Conservation (phyloP, 2,113 vertebrate species). For the Scophthalmus maximus region DNA sequence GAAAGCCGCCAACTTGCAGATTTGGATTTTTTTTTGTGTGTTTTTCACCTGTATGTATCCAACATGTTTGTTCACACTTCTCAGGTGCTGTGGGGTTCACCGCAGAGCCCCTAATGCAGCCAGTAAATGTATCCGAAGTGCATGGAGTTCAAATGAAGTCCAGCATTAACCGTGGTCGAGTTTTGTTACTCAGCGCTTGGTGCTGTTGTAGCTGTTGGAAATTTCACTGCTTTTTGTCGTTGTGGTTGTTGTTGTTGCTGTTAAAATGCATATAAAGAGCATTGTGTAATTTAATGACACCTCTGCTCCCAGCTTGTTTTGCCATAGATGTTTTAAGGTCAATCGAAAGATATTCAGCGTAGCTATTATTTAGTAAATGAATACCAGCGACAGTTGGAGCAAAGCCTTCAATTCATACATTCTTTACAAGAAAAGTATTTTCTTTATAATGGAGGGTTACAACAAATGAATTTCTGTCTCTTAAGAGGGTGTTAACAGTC, state of each 20-base stretch:
- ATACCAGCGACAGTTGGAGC: slow-evolving; percentile 5
- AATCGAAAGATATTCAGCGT: background rate
- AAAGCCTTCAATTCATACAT: background rate
- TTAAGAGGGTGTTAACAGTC: background rate
- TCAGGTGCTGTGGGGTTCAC: background rate
- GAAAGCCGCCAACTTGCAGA: background rate
- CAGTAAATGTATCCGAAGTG: background rate
- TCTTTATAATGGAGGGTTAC: background rate
- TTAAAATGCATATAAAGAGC: background rate
- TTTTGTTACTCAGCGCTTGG: background rate
- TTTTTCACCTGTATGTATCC: too few species aligned
- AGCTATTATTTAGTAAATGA: background rate
- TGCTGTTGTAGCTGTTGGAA: background rate
- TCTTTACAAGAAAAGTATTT: background rate
- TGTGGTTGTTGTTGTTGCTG: too few species aligned
- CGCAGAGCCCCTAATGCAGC: background rate
- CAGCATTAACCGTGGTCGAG: background rate
- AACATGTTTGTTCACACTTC: background rate
- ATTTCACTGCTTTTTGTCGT: background rate
- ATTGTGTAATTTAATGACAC: background rate
- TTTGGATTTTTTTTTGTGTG: too few species aligned
- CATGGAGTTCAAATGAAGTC: background rate
- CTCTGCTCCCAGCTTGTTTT: background rate
- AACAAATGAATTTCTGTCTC: background rate
- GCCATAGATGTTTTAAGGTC: background rate